A percentile compares a stretch with the other conserved stretches of the same genome.
Conservation (phyloP, 2,113 vertebrate genomes). For the Pygoscelis adeliae region DNA sequence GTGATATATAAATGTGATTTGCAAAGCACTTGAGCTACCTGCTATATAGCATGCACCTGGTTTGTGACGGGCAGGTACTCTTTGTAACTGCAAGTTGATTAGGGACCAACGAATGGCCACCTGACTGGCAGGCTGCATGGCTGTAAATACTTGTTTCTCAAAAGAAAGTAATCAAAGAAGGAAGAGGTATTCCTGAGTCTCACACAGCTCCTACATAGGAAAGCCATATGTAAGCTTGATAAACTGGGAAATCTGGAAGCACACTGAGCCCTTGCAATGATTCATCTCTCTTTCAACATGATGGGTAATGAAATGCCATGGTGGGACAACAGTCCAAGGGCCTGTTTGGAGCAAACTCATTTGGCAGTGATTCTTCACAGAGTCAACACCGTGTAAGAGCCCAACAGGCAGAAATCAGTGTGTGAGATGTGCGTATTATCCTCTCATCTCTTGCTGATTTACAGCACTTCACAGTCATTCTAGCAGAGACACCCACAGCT, state of each 20-base stretch:
- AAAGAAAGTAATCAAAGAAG: not conserved
- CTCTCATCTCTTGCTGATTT: constrained; percentile 32
- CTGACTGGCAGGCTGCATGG: not conserved
- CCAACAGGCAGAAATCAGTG: constrained; percentile 24
- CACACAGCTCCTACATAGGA: not conserved
- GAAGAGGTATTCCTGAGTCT: not conserved
- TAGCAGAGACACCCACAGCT: constrained; percentile 12
- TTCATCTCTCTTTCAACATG: constrained; percentile 54
- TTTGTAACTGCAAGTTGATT: not conserved
- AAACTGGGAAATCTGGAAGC: constrained; percentile 13
- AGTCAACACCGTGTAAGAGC: not conserved
- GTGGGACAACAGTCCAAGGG: constrained; percentile 43
- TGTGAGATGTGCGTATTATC: not conserved
- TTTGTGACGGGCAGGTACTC: not conserved
- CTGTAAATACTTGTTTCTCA: not conserved
- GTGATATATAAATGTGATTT: not conserved
- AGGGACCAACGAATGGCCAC: not conserved
- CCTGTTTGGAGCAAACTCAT: constrained; percentile 37
- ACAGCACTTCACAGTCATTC: not conserved
- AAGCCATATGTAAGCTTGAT: not conserved
- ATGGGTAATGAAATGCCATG: constrained; percentile 56
- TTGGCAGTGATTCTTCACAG: constrained; percentile 36
- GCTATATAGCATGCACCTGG: not conserved
- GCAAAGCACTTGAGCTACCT: not conserved
- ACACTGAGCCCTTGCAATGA: not conserved